Evolutionary conservation across 2,888 invertebrate genomes (phyloP), one percentile per base, ranked within the genome.

Genomic region (Cancer borealis): DNA sequence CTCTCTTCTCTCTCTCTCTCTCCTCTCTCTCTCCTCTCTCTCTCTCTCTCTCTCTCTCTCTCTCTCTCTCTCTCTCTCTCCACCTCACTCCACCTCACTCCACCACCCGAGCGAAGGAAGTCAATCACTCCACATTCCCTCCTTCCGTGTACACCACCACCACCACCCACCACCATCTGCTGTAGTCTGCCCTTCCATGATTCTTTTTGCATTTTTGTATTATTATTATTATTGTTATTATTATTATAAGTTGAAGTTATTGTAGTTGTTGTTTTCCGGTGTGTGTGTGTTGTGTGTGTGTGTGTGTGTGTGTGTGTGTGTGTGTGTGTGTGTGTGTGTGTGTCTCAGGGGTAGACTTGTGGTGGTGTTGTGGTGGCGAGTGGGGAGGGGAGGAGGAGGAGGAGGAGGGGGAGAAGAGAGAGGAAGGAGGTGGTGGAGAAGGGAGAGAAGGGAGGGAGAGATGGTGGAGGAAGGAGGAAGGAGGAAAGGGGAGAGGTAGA

Each of bases 251-350:
- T 54, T 17, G 54, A 17, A 54, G 54, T 54, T n/a, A 4, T n/a
- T n/a, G 66, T 66, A 66, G 66, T 66, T n/a, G 66, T 30, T 1
- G 10, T 12, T 14, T 79, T 79, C 79, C 79, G 26, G 79, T 90
- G 60, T 90, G 90, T 90, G 90, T 90, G 90, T 90, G 90, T 90
- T 90, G 90, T 90, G 90, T 90, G 90, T 90, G 90, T 90, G 90
- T 90, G 90, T 90, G 90, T 91, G 91, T 91, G 91, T 91, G 91
- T 91, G 91, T 91, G 91, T 91, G 91, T 91, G 91, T 91, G 91
- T 91, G 49, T 54, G 54, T 47, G 49, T 54, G 60, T 91, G 91
- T 91, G 91, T 91, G 91, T 91, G 91, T 91, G 91, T 91, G 60
- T 54, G 39, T 30, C 6, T 14, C 8, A 21, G n/a, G 10, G 66